Evolutionary conservation across 2,888 invertebrate genomes (phyloP).

Genomic region (Diloba caeruleocephala): DNA sequence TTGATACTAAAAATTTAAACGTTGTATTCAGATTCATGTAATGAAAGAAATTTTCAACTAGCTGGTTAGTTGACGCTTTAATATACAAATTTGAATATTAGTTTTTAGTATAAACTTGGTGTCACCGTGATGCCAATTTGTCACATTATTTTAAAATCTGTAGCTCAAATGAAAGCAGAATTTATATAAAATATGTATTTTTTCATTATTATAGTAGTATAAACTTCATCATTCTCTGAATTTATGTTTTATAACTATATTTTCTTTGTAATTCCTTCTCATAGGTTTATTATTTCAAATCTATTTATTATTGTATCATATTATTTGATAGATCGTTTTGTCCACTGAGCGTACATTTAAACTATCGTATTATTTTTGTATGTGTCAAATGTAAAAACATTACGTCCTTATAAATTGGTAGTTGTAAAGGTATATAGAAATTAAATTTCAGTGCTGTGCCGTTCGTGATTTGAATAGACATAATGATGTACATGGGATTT

Average conservation of each 20-base stretch:
- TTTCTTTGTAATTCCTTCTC: conserved; percentile 42
- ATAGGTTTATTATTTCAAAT: conserved; percentile 49
- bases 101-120: conserved; percentile 42
- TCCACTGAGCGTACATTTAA: conserved; percentile 27
- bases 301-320: conserved; percentile 38
- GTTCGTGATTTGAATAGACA: conserved; percentile 55
- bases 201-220: conserved; percentile 34
- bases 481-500: conserved; percentile 51
- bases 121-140: conserved; percentile 30
- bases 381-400: conserved; percentile 40
- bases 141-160: conserved; percentile 45
- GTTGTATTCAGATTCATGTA: conserved; percentile 7
- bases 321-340: conserved; percentile 42
- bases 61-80: conserved; percentile 19
- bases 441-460: conserved; percentile 61
- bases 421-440: conserved; percentile 46
- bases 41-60: conserved; percentile 6
- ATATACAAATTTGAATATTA: conserved; percentile 22
- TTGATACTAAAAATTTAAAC: conserved; percentile 43
- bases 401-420: conserved; percentile 42
- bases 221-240: conserved; percentile 48
- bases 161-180: conserved; percentile 48
- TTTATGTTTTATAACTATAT: conserved; percentile 53
- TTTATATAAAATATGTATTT: conserved; percentile 45
- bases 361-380: conserved; percentile 42